Conservation (phyloP, 2,888 invertebrate species). For the Resseliella maxima region DNA sequence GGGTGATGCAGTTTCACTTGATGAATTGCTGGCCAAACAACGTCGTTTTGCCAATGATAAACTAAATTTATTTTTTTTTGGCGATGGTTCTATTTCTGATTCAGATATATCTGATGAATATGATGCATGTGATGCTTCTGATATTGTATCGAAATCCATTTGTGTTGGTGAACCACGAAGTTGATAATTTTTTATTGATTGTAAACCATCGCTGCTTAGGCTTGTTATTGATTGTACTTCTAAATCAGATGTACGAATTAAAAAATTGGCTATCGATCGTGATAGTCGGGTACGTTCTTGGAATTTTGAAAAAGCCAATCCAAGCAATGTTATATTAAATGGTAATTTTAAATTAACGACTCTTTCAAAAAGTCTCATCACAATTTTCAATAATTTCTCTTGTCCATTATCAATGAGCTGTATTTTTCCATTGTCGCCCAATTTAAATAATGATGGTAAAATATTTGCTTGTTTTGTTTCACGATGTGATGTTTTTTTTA, state of each 20-base stretch:
- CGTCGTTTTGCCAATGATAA: slow-evolving; percentile 69
- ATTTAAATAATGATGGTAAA: slow-evolving; percentile 73
- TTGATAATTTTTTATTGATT: slow-evolving; percentile 11
- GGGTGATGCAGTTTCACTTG: slow-evolving; percentile 73
- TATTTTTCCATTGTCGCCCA: slow-evolving; percentile 68
- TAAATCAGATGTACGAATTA: slow-evolving; percentile 76
- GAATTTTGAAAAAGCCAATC: slow-evolving; percentile 85
- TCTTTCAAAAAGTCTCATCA: slow-evolving; percentile 81
- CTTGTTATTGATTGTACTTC: slow-evolving; percentile 82
- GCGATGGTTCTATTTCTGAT: slow-evolving; percentile 78
- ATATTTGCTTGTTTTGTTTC: slow-evolving; percentile 82
- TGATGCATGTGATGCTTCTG: slow-evolving; percentile 56
- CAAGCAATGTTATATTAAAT: slow-evolving; percentile 83
- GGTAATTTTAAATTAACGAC: slow-evolving; percentile 78
- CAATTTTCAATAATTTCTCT: slow-evolving; percentile 75
- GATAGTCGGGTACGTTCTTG: slow-evolving; percentile 77
- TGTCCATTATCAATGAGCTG: slow-evolving; percentile 70
- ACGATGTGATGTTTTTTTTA: slow-evolving; percentile 76
- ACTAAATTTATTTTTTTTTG: slow-evolving; percentile 74
- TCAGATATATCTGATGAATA: slow-evolving; percentile 71
- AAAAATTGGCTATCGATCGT: slow-evolving; percentile 79
- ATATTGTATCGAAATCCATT: slow-evolving; percentile 58
- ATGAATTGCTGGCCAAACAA: slow-evolving; percentile 63
- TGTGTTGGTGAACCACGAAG: slow-evolving; percentile 17
- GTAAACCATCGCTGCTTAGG: slow-evolving; percentile 71